Evolutionary conservation across 2,888 invertebrate species (phyloP).

Genomic region (Calliscelio sp.): DNA sequence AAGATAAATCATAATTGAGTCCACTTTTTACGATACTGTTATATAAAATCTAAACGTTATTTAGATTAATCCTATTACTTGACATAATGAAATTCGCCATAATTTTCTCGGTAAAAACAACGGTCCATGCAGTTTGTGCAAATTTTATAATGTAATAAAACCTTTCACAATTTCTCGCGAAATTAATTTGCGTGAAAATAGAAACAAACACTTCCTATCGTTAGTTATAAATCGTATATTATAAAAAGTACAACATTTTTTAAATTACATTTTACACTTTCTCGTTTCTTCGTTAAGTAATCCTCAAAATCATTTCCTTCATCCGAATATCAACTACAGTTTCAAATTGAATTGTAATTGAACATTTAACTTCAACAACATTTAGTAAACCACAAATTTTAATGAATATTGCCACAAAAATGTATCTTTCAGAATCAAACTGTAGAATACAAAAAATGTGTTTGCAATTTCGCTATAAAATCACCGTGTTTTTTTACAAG

Average conservation of each 20-base stretch:
- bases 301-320: too few species aligned
- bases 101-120: slow-evolving; percentile 27
- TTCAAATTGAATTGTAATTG: too few species aligned
- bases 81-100: slow-evolving; percentile 12
- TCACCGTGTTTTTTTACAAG: too few species aligned
- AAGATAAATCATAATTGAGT: neutral
- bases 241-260: neutral
- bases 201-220: neutral
- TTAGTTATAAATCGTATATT: slow-evolving; percentile 1
- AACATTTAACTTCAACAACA: too few species aligned
- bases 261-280: neutral
- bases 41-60: neutral
- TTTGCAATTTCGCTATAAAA: neutral
- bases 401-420: too few species aligned
- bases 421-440: too few species aligned
- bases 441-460: neutral
- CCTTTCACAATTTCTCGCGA: neutral
- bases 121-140: slow-evolving; percentile 1
- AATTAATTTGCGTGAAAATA: slow-evolving; percentile 3
- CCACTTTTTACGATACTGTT: neutral
- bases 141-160: slow-evolving; percentile 30
- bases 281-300: neutral
- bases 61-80: slow-evolving; percentile 7
- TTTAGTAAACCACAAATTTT: too few species aligned
- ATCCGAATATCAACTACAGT: too few species aligned